Conservation (phyloP, 1,140 invertebrate genomes). For the Zophobas morio region DNA sequence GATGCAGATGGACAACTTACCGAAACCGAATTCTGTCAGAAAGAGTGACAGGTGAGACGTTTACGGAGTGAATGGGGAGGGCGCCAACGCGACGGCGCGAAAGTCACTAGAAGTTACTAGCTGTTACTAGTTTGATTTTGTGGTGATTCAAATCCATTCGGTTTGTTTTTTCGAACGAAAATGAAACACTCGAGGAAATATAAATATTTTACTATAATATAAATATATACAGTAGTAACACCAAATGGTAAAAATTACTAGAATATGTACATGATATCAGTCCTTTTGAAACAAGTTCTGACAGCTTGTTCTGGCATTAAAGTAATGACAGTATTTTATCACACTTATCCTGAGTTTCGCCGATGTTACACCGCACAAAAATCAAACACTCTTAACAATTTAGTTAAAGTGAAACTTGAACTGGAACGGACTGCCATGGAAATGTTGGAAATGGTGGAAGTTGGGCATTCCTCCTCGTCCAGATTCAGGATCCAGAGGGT, state of each 20-base stretch:
- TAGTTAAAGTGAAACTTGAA: conserved; percentile 97
- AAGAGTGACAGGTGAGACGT: not conserved
- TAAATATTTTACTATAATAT: conserved; percentile 48
- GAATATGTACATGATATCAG: conserved; percentile 46
- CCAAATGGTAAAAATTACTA: conserved; percentile 38
- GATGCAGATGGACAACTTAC: conserved; percentile 1
- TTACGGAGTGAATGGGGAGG: not conserved
- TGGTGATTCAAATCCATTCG: too few relatives aligned
- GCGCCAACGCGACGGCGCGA: conserved; percentile 1
- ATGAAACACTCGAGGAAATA: conserved; percentile 29
- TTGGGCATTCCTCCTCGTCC: conserved; percentile 77
- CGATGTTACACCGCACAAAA: conserved; percentile 1
- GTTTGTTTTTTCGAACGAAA: not conserved
- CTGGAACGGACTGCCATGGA: conserved; percentile 91
- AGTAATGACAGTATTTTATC: conserved; percentile 18
- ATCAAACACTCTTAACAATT: conserved; percentile 45
- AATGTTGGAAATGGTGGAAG: conserved; percentile 82
- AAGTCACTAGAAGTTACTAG: conserved; percentile 8
- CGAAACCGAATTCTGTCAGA: conserved; percentile 23
- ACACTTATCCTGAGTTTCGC: conserved; percentile 44
- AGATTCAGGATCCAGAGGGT: conserved; percentile 97
- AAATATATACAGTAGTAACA: conserved; percentile 45
- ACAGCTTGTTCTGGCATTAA: conserved; percentile 37
- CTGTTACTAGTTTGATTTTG: too few relatives aligned
- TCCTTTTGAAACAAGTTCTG: conserved; percentile 28